These are phyloP conservation scores for Gymnoscopelus braueri DNA, from an alignment of 2,797 vertebrate genomes.

Conservation along the genomic window DNA sequence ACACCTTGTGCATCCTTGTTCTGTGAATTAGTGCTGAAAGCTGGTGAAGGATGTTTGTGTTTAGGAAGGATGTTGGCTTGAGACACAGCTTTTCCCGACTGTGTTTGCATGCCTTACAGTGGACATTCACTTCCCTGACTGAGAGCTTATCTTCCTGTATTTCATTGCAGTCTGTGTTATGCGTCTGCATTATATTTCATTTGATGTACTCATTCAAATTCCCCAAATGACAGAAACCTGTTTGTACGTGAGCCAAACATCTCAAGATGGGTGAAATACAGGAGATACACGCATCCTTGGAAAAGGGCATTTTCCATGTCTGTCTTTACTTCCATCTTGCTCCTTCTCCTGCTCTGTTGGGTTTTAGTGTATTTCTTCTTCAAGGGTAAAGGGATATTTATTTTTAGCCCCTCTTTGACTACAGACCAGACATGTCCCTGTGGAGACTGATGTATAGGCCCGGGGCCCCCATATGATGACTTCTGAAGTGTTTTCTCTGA, in stretches of 20 bases:
- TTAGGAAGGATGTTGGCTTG: slow-evolving; percentile 70
- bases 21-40: slow-evolving; percentile 14
- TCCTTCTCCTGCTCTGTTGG: slow-evolving; percentile 35
- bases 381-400: slow-evolving; percentile 4
- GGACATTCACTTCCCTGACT: slow-evolving; percentile 43
- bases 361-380: slow-evolving; percentile 18
- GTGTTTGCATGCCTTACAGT: slow-evolving; percentile 35
- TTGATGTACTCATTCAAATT: slow-evolving; percentile 63
- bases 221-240: slow-evolving; percentile 52
- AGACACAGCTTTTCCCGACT: slow-evolving; percentile 64
- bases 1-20: neutral
- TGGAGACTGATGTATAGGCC: slow-evolving; percentile 17
- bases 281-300: slow-evolving; percentile 12
- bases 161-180: slow-evolving; percentile 25
- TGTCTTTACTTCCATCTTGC: slow-evolving; percentile 33
- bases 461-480: neutral
- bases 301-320: slow-evolving; percentile 44
- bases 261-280: slow-evolving; percentile 41
- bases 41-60: slow-evolving; percentile 67
- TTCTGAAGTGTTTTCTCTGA: slow-evolving; percentile 1
- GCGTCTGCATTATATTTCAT: slow-evolving; percentile 49
- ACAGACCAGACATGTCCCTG: slow-evolving; percentile 33
- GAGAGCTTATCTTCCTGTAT: slow-evolving; percentile 29
- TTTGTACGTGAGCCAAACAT: slow-evolving; percentile 50
- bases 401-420: slow-evolving; percentile 12